A percentile compares a stretch with the other conserved stretches of the same genome.
Evolutionary conservation across 2,113 vertebrate genomes (phyloP).

Genomic region (Dendropsophus ebraccatus): DNA sequence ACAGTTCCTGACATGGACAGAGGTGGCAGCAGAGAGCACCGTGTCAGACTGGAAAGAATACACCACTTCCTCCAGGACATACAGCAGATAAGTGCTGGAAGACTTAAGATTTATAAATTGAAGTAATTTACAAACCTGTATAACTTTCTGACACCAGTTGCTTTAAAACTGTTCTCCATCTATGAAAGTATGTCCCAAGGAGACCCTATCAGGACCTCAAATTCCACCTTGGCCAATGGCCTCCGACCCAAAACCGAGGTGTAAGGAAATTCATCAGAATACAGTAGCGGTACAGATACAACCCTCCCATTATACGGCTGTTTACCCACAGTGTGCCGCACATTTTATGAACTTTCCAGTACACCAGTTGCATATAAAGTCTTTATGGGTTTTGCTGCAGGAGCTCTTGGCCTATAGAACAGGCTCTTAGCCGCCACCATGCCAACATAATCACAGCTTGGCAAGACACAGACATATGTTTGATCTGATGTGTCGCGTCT

Average conservation of each 20-base stretch:
- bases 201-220: not conserved
- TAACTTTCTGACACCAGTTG: too few species aligned
- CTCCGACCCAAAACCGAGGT: not conserved
- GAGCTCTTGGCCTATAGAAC: not conserved
- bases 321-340: not conserved
- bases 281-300: conserved; percentile 24
- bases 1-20: too few species aligned
- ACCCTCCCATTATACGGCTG: not conserved
- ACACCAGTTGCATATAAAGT: conserved; percentile 18
- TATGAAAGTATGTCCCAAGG: not conserved
- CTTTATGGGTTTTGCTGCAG: conserved; percentile 8
- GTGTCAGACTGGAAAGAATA: too few species aligned
- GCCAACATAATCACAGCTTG: conserved; percentile 23
- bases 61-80: too few species aligned
- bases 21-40: too few species aligned
- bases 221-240: not conserved
- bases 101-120: too few species aligned
- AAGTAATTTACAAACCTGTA: too few species aligned
- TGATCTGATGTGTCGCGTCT: not conserved
- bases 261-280: not conserved
- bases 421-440: not conserved
- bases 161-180: conserved; percentile 1
- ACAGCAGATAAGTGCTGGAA: too few species aligned
- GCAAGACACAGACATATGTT: not conserved
- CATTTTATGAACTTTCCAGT: conserved; percentile 23